Evolutionary conservation across 2,797 vertebrate species (phyloP).

Genomic region (Columba guinea): DNA sequence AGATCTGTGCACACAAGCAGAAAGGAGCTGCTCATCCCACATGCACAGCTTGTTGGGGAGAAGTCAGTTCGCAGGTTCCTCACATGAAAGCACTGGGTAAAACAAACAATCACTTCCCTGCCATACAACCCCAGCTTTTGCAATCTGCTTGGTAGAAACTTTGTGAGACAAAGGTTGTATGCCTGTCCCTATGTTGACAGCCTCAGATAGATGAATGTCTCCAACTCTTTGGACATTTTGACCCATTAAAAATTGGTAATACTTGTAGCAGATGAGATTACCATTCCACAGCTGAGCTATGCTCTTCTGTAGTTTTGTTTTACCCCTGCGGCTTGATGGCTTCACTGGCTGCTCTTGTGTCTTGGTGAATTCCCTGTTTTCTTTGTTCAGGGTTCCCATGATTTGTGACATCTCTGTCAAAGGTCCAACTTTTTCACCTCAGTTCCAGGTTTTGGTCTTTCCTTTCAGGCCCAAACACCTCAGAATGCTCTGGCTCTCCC

Average conservation of each 20-base stretch:
- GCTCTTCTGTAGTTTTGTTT: not conserved
- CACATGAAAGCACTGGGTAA: not conserved
- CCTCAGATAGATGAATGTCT: not conserved
- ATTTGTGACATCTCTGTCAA: not conserved
- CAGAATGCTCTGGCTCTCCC: not conserved
- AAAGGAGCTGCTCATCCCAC: not conserved
- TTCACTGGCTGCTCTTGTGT: not conserved
- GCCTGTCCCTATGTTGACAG: not conserved
- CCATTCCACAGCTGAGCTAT: not conserved
- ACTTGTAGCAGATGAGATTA: not conserved
- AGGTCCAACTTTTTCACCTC: not conserved
- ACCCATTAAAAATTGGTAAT: not conserved
- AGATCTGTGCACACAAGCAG: not conserved
- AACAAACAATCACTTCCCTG: not conserved
- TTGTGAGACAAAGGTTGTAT: not conserved
- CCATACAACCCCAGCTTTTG: not conserved
- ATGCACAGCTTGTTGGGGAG: accelerated
- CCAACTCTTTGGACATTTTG: not conserved
- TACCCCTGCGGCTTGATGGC: not conserved
- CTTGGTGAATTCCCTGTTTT: not conserved
- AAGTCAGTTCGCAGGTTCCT: not conserved
- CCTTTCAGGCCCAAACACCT: not conserved
- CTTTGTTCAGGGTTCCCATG: not conserved
- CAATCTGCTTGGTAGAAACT: not conserved
- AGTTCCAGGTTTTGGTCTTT: not conserved